phyloP scores from a whole-genome alignment of 2,113 vertebrate genomes.

The Pterocles orientalis region DNA sequence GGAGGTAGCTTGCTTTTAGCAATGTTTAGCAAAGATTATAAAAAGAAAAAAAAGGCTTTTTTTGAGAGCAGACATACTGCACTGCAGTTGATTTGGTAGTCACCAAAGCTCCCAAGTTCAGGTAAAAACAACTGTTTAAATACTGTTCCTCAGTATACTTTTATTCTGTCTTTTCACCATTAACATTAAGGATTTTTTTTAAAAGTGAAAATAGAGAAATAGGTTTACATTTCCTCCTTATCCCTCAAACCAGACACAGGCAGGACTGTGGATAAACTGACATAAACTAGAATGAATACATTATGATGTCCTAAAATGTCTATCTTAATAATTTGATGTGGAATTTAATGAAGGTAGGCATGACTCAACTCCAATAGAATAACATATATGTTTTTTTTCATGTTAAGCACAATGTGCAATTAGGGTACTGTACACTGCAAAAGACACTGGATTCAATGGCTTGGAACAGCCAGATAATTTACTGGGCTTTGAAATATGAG shows the following conservation, averaged over 20 bases:
- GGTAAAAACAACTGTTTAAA: background rate
- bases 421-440: background rate
- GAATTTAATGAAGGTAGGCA: background rate
- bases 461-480: background rate
- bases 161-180: background rate
- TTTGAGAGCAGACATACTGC: background rate
- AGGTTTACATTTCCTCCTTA: background rate
- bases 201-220: background rate
- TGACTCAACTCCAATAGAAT: background rate
- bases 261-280: background rate
- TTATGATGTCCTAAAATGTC: background rate
- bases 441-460: background rate
- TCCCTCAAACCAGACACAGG: background rate
- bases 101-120: background rate
- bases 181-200: background rate
- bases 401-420: rapidly evolving
- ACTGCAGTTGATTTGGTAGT: background rate
- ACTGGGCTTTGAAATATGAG: background rate
- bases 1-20: background rate
- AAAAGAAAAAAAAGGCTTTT: background rate
- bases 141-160: background rate
- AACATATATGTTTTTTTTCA: background rate
- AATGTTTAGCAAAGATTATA: background rate
- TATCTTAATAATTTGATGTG: background rate
- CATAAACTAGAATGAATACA: background rate